Conservation (phyloP, 2,113 vertebrate species). For the Lamprologus callipterus region DNA sequence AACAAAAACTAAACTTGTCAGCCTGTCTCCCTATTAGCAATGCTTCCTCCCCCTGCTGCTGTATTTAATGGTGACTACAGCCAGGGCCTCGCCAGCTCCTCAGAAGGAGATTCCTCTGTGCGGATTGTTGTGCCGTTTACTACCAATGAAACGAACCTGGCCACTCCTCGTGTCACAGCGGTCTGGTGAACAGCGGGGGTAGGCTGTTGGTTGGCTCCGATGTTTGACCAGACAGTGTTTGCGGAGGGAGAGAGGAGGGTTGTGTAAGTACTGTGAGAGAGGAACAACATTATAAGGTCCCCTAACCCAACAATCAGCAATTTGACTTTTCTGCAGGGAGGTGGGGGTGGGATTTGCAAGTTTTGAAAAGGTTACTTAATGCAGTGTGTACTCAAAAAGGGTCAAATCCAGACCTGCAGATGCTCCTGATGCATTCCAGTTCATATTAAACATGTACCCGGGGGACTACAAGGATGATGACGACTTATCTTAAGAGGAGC, state of each 20-base stretch:
- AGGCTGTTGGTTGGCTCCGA: slow-evolving; percentile 13
- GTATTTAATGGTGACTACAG: not conserved
- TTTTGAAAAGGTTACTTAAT: not conserved
- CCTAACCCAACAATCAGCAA: not conserved
- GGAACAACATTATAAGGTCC: slow-evolving; percentile 20
- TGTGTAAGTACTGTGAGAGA: slow-evolving; percentile 40
- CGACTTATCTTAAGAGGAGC: slow-evolving; percentile 50
- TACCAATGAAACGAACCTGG: slow-evolving; percentile 16
- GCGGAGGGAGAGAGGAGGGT: slow-evolving; percentile 1
- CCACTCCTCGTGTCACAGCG: slow-evolving; percentile 23
- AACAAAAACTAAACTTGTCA: slow-evolving; percentile 29
- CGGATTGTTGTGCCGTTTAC: slow-evolving; percentile 7
- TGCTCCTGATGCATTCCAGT: not conserved
- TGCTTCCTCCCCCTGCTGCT: not conserved
- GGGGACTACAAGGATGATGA: not conserved
- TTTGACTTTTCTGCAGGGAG: not conserved
- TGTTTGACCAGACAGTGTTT: slow-evolving; percentile 46
- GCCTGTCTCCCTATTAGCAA: not conserved
- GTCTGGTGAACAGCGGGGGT: slow-evolving; percentile 18
- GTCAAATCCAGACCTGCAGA: not conserved
- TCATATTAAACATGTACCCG: not conserved
- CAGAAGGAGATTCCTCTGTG: not conserved
- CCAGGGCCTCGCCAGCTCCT: not conserved
- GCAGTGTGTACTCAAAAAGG: not conserved
- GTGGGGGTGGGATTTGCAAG: not conserved